phyloP scores from a whole-genome alignment of 2,888 invertebrate species.

The Agrochola macilenta region DNA sequence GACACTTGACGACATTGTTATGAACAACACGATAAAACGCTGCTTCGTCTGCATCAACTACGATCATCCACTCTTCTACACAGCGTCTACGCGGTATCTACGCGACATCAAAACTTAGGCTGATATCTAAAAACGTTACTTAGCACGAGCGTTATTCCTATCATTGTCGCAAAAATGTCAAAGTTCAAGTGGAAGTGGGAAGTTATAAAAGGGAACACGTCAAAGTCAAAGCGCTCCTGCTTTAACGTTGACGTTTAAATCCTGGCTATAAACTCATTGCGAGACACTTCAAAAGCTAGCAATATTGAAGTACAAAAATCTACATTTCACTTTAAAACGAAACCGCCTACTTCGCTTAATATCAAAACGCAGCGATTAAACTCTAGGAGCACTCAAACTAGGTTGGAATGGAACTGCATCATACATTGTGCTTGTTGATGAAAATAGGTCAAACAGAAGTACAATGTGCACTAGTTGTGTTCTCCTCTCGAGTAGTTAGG shows the following conservation, averaged over 20 bases:
- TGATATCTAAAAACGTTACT: too few relatives aligned
- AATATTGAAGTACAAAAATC: slow-evolving; percentile 1
- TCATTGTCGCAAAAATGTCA: background rate
- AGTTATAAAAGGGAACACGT: background rate
- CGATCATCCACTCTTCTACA: too few relatives aligned
- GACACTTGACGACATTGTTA: too few relatives aligned
- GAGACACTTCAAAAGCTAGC: background rate
- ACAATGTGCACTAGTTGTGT: slow-evolving; percentile 47
- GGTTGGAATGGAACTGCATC: slow-evolving; percentile 58
- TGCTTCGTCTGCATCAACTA: too few relatives aligned
- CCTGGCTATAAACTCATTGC: background rate
- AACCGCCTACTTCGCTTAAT: slow-evolving; percentile 47
- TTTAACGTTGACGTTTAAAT: background rate
- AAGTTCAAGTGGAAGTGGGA: background rate
- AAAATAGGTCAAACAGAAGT: slow-evolving; percentile 63
- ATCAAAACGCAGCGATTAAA: slow-evolving; percentile 59
- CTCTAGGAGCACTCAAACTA: slow-evolving; percentile 59
- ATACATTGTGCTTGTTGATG: slow-evolving; percentile 53
- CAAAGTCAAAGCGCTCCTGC: background rate
- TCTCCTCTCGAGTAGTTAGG: slow-evolving; percentile 38
- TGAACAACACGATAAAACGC: too few relatives aligned
- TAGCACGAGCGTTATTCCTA: too few relatives aligned
- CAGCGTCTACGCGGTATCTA: too few relatives aligned
- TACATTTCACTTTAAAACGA: slow-evolving; percentile 41
- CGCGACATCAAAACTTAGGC: too few relatives aligned